Base-by-base conservation (phyloP, 1,140 invertebrate species). In the Magallana ariakensis region DNA sequence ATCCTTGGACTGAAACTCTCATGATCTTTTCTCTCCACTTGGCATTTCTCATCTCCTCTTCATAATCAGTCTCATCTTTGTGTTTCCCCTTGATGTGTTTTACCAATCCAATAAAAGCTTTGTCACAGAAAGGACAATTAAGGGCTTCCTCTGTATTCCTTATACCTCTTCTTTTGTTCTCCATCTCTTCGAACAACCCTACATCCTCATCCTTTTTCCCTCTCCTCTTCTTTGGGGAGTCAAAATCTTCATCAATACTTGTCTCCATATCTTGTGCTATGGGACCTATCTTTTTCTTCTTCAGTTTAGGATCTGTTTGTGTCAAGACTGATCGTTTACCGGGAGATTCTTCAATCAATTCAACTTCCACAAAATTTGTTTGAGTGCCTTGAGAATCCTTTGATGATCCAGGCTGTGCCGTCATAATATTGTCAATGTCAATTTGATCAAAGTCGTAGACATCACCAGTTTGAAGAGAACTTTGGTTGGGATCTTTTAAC, bases 71-170 rank as follows among this genome's bases (percentile, higher is more conserved):
- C 83, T 94, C 93, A 89, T 94, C 92, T 53, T 90, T 90, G 80
- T 94, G 93, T 85, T 94, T 94, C 6, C 92, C 92, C 85, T 94
- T 94, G 56, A 94, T 94, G 84, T 94, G 93, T 81, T 94, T 94
- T 9, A 94, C 93, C 54, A 94, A 84, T 56, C 93, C 93, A 89
- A 94, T 94, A 87, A 94, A 94, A 26, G 93, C 92, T 84, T 93
- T 93, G 70, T 94, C 93, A 91, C 93, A 94, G 85, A 94, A 94
- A 80, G 93, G 93, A 90, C 93, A 94, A 87, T 94, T 94, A 57
- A 94, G 84, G 56, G 93, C 93, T 86, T 94, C 93, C 55, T 94
- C 93, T 54, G 92, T 92, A 83, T 94, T 94, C 75, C 92, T 88
- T 22, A 93, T 91, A 80, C 91, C 91, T 81, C 92, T 91, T 26